Evolutionary conservation across 2,113 vertebrate genomes (phyloP), one percentile per base, ranked within the genome.

Genomic region (Gymnogyps californianus): DNA sequence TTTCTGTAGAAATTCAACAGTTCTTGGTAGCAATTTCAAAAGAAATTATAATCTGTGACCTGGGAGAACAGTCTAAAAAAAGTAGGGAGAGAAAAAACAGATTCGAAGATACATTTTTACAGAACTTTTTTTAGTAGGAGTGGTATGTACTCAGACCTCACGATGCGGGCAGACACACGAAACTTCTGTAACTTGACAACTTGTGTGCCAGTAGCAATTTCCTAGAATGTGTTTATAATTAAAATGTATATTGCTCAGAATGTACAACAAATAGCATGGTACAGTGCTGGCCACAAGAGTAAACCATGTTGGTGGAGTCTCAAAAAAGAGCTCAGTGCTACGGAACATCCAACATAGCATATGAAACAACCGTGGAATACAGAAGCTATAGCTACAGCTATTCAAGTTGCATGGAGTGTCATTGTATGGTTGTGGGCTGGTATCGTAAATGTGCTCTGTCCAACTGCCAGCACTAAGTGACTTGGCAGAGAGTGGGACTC

Each of bases 111-210:
- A 5, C 24, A 3, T 81, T 87, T 77, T 40, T 83, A 91, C 29
- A 54, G 19, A 89, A 31, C 25, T 78, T 80, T 34, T 59, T 64
- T 59, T 46, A 5, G 58, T 70, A 70, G 47, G 26, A 15, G 7
- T 55, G 26, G 11, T 75, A n/a, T 46, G 34, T 85, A 57, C 40
- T 51, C 64, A 55, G 46, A 57, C 51, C 14, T 91, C 32, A 9
- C 4, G 8, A 38, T 36, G 9, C 36, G 47, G 62, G 13, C 44
- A 69, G 40, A n/a, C 13, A 16, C 0, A 0, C 44, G 29, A 34
- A 5, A 40, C 26, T 54, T 65, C 28, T 87, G 29, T 77, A 61
- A 72, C 22, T 64, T 62, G 47, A 9, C 46, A 74, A 19, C 14
- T 54, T 83, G 46, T 54, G 19, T 54, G 36, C 32, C 70, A 55